phyloP scores from a whole-genome alignment of 2,888 invertebrate genomes.

The Agrochola circellaris region DNA sequence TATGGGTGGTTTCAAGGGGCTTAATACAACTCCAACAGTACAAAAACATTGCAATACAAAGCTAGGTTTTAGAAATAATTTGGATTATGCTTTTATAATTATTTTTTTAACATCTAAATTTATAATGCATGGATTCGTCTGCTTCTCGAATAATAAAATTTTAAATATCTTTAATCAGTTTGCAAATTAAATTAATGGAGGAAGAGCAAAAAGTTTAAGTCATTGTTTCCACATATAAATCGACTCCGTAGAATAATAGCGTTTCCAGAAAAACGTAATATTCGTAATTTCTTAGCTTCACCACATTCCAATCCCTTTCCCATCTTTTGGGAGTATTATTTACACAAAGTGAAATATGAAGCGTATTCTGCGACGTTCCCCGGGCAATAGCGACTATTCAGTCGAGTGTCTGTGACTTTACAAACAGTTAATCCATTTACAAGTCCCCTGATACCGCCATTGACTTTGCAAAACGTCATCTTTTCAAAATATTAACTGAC shows the following conservation, averaged over 20 bases:
- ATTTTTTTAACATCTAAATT: background rate
- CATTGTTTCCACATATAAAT: background rate
- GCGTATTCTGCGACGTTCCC: conserved; percentile 67
- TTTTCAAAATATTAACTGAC: conserved; percentile 53
- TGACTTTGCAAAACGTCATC: conserved; percentile 63
- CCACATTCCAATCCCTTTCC: conserved; percentile 38
- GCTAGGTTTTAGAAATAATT: background rate
- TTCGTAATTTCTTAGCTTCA: conserved; percentile 7
- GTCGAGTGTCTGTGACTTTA: conserved; percentile 70
- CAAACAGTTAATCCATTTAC: conserved; percentile 82
- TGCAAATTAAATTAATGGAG: background rate
- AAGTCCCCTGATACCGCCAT: conserved; percentile 62
- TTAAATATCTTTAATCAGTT: background rate
- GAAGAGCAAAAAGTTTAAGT: background rate
- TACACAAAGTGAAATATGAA: conserved; percentile 68
- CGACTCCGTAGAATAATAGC: background rate
- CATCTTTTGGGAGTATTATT: conserved; percentile 60
- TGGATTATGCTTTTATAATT: background rate
- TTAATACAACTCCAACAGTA: background rate
- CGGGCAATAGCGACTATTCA: conserved; percentile 67
- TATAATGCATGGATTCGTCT: background rate
- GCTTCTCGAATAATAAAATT: background rate
- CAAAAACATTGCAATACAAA: background rate
- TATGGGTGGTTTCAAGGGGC: background rate
- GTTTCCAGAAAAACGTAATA: background rate